A percentile compares a stretch with the other conserved stretches of the same genome.
Conservation (phyloP, 1,140 invertebrate genomes). For the Acromyrmex echinatior region DNA sequence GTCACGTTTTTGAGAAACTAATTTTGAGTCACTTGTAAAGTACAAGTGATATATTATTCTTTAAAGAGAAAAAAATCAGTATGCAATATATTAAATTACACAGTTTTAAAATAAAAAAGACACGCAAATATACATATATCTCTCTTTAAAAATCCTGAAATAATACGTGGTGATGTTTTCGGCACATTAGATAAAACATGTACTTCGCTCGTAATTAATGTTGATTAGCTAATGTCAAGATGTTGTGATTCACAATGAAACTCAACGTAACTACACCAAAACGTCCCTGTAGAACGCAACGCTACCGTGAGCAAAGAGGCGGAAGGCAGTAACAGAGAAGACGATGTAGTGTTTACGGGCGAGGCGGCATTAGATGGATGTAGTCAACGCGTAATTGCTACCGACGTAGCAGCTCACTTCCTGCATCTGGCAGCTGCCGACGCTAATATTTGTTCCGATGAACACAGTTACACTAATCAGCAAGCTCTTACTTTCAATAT, state of each 20-base stretch:
- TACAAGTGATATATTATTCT: no score
- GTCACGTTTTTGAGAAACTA: no score
- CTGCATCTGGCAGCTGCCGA: slow-evolving; percentile 67
- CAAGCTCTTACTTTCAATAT: neutral
- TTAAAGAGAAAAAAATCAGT: neutral
- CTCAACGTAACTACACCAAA: slow-evolving; percentile 66
- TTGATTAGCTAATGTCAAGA: slow-evolving; percentile 28
- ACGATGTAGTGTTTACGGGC: slow-evolving; percentile 81
- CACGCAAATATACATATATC: neutral
- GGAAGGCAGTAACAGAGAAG: slow-evolving; percentile 68
- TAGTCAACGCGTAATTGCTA: slow-evolving; percentile 80
- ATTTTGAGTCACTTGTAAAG: no score
- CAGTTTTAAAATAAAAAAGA: neutral
- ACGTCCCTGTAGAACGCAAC: slow-evolving; percentile 63
- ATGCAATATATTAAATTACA: neutral
- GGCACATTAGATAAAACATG: neutral
- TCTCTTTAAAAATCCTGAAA: neutral
- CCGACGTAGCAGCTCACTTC: slow-evolving; percentile 70
- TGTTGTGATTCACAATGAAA: slow-evolving; percentile 63
- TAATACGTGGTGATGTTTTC: neutral
- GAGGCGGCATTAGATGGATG: slow-evolving; percentile 78
- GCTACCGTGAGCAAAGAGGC: slow-evolving; percentile 65
- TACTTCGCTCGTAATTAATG: neutral
- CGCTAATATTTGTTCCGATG: slow-evolving; percentile 51
- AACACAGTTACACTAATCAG: slow-evolving; percentile 20